Evolutionary conservation across 2,113 vertebrate genomes (phyloP).

Genomic region (Rhadina sibilatrix): DNA sequence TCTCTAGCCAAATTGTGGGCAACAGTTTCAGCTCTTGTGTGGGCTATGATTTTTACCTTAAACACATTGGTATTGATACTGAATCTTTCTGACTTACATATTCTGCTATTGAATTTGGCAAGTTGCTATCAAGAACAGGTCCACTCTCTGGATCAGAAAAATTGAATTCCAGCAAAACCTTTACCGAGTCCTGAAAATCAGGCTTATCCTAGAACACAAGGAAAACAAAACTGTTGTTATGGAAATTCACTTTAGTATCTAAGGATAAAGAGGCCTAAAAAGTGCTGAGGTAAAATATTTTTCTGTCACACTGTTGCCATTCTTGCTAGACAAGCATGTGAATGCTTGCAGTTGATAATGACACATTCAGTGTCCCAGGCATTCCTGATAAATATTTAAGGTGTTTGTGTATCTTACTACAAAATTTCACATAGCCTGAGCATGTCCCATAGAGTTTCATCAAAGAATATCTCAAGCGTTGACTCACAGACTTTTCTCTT

Average conservation of each 20-base stretch:
- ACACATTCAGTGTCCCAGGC: not conserved
- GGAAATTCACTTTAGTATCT: not conserved
- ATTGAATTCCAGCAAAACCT: conserved; percentile 87
- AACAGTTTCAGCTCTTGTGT: not conserved
- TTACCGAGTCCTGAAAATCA: conserved; percentile 90
- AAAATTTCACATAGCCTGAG: not conserved
- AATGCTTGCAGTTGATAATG: not conserved
- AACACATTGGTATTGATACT: not conserved
- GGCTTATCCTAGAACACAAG: conserved; percentile 80
- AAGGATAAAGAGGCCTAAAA: not conserved
- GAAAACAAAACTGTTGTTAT: not conserved
- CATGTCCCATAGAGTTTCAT: not conserved
- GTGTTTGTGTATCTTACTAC: not conserved
- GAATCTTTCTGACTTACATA: conserved; percentile 77
- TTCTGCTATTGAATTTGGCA: conserved; percentile 85
- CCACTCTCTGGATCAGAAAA: conserved; percentile 84
- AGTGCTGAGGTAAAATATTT: not conserved
- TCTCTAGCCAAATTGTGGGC: not conserved
- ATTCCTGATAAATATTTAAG: not conserved
- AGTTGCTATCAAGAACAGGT: conserved; percentile 84
- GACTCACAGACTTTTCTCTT: not conserved
- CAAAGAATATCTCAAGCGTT: not conserved
- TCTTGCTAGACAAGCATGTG: not conserved
- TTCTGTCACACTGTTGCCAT: not conserved
- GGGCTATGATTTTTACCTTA: not conserved